phyloP scores from a whole-genome alignment of 2,888 invertebrate genomes.

The Himalopsyche kuldschensis region DNA sequence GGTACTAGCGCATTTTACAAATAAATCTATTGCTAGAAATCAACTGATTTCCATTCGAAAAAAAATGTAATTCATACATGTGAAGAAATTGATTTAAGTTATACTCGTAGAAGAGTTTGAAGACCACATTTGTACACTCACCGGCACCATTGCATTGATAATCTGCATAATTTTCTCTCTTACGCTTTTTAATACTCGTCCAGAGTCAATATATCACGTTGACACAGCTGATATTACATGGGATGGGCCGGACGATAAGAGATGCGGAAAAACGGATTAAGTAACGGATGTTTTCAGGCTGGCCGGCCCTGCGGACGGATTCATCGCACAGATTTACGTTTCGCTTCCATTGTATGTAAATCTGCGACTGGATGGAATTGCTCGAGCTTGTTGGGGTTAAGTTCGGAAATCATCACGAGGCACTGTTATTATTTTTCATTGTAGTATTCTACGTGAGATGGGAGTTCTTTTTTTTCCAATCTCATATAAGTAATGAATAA shows the following conservation, averaged over 20 bases:
- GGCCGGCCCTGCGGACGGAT: slow-evolving; percentile 17
- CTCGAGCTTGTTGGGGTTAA: background rate
- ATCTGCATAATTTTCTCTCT: slow-evolving; percentile 35
- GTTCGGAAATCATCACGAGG: background rate
- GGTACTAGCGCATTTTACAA: too few relatives aligned
- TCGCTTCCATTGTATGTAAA: slow-evolving; percentile 38
- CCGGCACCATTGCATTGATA: slow-evolving; percentile 29
- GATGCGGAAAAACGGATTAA: slow-evolving; percentile 39
- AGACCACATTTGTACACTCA: background rate
- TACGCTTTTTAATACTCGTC: slow-evolving; percentile 25
- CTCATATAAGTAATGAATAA: too few relatives aligned
- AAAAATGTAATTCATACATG: too few relatives aligned
- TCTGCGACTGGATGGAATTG: slow-evolving; percentile 11
- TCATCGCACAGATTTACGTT: slow-evolving; percentile 34
- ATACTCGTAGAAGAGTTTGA: background rate
- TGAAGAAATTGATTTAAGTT: too few relatives aligned
- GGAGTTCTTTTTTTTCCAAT: too few relatives aligned
- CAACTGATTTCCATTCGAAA: too few relatives aligned
- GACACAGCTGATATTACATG: slow-evolving; percentile 38
- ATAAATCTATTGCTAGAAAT: too few relatives aligned
- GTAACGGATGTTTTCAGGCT: slow-evolving; percentile 37
- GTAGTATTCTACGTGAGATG: background rate
- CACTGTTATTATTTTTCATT: background rate
- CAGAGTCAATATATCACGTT: slow-evolving; percentile 37
- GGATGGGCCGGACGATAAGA: slow-evolving; percentile 38